Evolutionary conservation across 2,113 vertebrate species (phyloP).

Genomic region (Hiodon alosoides): DNA sequence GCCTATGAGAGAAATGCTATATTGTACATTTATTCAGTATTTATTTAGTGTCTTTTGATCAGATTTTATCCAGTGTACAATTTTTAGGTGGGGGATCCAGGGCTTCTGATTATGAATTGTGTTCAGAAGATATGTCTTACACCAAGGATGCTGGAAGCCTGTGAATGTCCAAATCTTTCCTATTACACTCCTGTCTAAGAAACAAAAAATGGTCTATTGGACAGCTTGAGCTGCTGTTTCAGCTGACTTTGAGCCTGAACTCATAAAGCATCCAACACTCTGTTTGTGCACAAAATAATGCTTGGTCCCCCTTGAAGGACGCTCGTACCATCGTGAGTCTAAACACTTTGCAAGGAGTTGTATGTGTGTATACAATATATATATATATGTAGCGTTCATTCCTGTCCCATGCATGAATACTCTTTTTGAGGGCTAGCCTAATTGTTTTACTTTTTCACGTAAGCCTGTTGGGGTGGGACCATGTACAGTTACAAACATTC

Average conservation of each 20-base stretch:
- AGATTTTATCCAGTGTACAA: background rate
- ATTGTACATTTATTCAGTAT: too few species aligned
- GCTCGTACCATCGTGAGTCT: background rate
- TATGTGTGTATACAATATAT: too few species aligned
- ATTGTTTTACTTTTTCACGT: too few species aligned
- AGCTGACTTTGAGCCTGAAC: background rate
- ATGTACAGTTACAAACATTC: too few species aligned
- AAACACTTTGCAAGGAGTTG: too few species aligned
- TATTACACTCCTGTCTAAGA: background rate
- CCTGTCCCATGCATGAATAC: too few species aligned
- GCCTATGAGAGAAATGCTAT: too few species aligned
- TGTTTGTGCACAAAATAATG: background rate
- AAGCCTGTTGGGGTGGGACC: too few species aligned
- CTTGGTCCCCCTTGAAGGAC: background rate
- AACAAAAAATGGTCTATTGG: slow-evolving; percentile 3
- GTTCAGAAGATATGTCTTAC: background rate
- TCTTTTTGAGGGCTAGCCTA: too few species aligned
- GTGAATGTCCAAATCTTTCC: background rate
- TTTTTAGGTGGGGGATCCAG: slow-evolving; percentile 1
- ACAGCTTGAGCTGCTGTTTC: background rate
- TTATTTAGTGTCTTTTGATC: background rate
- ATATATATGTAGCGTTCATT: too few species aligned
- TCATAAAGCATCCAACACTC: background rate
- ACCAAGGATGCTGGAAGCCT: background rate
- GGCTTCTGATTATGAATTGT: background rate